Percentiles rank a stretch among this genome's conserved stretches.
phyloP scores from a whole-genome alignment of 2,888 invertebrate species.

The Cylindroiulus punctatus region DNA sequence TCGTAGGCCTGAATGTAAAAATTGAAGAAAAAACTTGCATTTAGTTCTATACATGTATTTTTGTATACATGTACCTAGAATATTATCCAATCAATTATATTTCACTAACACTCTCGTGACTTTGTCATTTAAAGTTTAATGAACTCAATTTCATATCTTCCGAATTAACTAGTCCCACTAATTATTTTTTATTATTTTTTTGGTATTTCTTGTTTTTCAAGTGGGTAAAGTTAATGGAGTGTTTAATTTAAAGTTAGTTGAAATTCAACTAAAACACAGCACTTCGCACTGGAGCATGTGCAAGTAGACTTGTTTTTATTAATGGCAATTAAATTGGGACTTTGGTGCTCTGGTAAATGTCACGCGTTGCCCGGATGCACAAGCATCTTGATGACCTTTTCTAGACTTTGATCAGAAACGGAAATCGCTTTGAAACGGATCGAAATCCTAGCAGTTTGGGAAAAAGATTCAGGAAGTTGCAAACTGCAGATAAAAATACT shows the following conservation, averaged over 20 bases:
- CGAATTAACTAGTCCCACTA: no score
- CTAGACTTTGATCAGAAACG: slow-evolving; percentile 31
- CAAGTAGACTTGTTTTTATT: background rate
- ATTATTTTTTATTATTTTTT: no score
- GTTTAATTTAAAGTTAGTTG: background rate
- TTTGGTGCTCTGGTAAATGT: slow-evolving; percentile 10
- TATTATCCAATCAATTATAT: no score
- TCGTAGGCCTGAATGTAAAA: no score
- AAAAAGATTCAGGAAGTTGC: slow-evolving; percentile 12
- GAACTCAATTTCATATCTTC: no score
- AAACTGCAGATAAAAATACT: background rate
- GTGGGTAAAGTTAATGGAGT: no score
- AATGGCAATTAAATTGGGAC: slow-evolving; percentile 17
- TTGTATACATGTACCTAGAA: no score
- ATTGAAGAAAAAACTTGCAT: no score
- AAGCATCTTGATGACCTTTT: slow-evolving; percentile 15
- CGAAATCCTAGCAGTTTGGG: background rate
- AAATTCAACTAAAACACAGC: background rate
- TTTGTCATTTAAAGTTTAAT: no score
- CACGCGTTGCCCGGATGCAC: slow-evolving; percentile 3
- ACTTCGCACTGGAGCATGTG: background rate
- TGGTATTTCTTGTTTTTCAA: no score
- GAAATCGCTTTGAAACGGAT: background rate
- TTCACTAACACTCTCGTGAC: no score
- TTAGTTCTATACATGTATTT: no score